These are phyloP conservation scores for Stenotaenia linearis DNA, from an alignment of 2,888 invertebrate genomes.

Conservation along the genomic window DNA sequence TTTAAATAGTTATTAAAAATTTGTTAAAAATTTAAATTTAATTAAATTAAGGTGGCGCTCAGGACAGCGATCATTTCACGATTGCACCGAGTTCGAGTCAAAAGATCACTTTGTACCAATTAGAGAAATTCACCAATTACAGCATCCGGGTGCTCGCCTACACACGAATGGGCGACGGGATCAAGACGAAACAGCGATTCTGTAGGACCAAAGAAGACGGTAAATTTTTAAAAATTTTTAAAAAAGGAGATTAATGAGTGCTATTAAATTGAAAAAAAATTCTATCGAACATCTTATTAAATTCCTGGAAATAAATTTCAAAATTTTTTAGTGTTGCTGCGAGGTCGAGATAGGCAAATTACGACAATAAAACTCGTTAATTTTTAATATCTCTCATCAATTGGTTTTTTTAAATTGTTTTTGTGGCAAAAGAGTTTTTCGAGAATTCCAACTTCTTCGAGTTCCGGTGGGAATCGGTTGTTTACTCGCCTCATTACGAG, in stretches of 20 bases:
- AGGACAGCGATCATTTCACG: background rate
- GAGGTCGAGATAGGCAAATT: background rate
- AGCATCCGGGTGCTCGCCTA: constrained; percentile 77
- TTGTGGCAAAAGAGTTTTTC: background rate
- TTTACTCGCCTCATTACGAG: constrained; percentile 11
- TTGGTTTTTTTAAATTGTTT: no score
- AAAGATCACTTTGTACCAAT: constrained; percentile 70
- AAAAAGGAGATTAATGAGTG: background rate
- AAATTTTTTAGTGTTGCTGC: background rate
- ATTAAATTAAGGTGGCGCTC: background rate
- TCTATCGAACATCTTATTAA: background rate
- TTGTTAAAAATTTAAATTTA: no score
- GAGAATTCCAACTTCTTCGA: background rate
- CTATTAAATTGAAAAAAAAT: no score
- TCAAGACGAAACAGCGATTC: constrained; percentile 66
- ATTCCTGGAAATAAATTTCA: background rate
- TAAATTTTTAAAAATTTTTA: no score
- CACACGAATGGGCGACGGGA: constrained; percentile 79
- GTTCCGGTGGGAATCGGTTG: constrained; percentile 2
- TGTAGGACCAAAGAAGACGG: constrained; percentile 81
- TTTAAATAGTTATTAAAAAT: background rate
- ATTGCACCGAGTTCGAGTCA: background rate
- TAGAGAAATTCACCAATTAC: constrained; percentile 81
- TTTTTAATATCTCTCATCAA: background rate
- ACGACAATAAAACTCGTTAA: background rate